These are phyloP conservation scores for Parauchenoglanis punctatus DNA, from an alignment of 2,797 vertebrate genomes.

Conservation along the genomic window DNA sequence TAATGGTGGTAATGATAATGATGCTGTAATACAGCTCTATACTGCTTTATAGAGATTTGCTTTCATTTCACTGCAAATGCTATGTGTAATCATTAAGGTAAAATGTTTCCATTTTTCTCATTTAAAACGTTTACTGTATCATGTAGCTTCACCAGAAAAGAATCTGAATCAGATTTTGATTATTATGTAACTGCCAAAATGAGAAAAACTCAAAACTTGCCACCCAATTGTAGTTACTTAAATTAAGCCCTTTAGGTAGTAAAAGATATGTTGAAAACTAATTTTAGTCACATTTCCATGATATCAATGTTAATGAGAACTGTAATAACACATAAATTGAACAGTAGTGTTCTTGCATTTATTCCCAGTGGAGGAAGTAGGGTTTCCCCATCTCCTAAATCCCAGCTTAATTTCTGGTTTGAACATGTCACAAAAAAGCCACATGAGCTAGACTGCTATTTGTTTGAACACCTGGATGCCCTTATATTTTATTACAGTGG, in stretches of 20 bases:
- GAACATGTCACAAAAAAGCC: background rate
- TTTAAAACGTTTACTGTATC: background rate
- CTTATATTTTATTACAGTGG: background rate
- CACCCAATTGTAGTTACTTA: conserved; percentile 10
- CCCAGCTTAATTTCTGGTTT: background rate
- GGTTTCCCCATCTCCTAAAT: background rate
- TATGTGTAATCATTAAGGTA: background rate
- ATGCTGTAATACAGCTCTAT: background rate
- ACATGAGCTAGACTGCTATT: background rate
- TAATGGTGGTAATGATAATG: conserved; percentile 23
- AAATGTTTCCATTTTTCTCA: background rate
- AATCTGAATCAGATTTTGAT: background rate
- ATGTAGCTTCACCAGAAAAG: background rate
- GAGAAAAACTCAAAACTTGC: background rate
- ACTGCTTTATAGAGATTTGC: background rate
- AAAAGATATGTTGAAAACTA: background rate
- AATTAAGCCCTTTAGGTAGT: conserved; percentile 15
- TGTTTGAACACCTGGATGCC: background rate
- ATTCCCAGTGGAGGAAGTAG: conserved; percentile 9
- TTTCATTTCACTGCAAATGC: background rate
- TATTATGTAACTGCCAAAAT: background rate
- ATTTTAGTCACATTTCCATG: conserved; percentile 13
- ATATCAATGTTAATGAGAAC: conserved; percentile 5
- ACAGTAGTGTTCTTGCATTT: conserved; percentile 14
- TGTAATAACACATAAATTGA: background rate